Evolutionary conservation across 2,113 vertebrate genomes (phyloP).

Genomic region (Scomber scombrus): DNA sequence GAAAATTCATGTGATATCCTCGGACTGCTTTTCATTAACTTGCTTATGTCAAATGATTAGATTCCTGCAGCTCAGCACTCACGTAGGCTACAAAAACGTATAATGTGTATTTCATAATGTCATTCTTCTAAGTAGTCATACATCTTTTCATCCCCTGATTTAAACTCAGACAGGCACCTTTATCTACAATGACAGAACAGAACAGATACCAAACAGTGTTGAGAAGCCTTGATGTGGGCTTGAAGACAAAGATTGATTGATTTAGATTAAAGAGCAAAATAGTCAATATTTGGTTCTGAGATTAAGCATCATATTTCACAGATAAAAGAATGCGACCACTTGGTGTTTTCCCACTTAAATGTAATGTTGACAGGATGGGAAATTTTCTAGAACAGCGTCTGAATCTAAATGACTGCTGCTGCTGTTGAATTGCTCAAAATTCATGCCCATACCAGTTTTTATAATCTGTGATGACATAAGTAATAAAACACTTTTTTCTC

Average conservation of each 20-base stretch:
- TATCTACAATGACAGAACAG: constrained; percentile 13
- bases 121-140: neutral
- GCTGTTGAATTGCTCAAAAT: too few relatives aligned
- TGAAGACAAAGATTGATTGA: constrained; percentile 26
- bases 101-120: constrained; percentile 39
- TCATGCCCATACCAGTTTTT: too few relatives aligned
- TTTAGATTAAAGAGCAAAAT: constrained; percentile 30
- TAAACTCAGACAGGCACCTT: constrained; percentile 13
- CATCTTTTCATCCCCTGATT: constrained; percentile 32
- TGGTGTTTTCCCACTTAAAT: neutral
- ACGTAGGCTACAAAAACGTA: neutral
- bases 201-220: constrained; percentile 19
- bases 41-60: constrained; percentile 63
- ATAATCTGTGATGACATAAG: too few relatives aligned
- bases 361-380: constrained; percentile 2
- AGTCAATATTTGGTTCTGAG: constrained; percentile 13
- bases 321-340: neutral
- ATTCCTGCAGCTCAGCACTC: constrained; percentile 25
- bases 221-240: too few relatives aligned
- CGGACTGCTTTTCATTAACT: constrained; percentile 63
- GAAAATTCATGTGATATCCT: constrained; percentile 47
- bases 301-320: constrained; percentile 27
- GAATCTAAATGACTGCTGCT: neutral
- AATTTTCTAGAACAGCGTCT: neutral
- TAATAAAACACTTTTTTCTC: too few relatives aligned